phyloP scores from a whole-genome alignment of 2,888 invertebrate species.

The Cylindroiulus punctatus region DNA sequence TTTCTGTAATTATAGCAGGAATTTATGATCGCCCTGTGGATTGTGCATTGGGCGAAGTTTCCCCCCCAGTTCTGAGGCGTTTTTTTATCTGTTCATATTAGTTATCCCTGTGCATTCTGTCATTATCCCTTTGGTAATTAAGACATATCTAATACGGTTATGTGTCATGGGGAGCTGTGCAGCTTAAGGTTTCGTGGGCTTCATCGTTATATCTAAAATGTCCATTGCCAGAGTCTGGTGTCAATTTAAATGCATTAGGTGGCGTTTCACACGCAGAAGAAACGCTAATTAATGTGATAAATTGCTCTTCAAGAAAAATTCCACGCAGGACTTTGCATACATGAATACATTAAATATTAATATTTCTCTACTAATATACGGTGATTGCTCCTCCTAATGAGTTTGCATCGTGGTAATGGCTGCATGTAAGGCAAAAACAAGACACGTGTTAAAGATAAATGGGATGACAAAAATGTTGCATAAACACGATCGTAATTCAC shows the following conservation, averaged over 20 bases:
- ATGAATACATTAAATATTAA: slow-evolving; percentile 34
- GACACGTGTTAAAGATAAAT: slow-evolving; percentile 11
- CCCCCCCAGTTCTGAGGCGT: too few species aligned
- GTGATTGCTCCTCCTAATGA: slow-evolving; percentile 31
- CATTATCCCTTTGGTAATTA: background rate
- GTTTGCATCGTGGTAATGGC: slow-evolving; percentile 29
- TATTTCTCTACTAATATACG: slow-evolving; percentile 8
- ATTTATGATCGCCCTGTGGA: too few species aligned
- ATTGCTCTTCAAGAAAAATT: background rate
- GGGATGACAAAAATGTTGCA: background rate
- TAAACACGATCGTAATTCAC: background rate
- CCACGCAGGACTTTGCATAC: slow-evolving; percentile 14
- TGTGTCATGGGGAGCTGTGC: background rate
- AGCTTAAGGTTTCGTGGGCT: background rate
- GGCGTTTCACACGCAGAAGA: slow-evolving; percentile 37
- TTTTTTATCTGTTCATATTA: background rate
- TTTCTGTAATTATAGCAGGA: too few species aligned
- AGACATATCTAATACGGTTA: background rate
- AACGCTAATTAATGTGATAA: slow-evolving; percentile 38
- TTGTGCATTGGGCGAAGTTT: too few species aligned
- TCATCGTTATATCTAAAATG: slow-evolving; percentile 12
- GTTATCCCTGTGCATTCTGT: background rate
- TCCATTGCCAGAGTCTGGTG: background rate
- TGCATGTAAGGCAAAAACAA: background rate
- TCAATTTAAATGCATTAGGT: slow-evolving; percentile 28